Base-by-base conservation (phyloP, 2,888 invertebrate species). In the Odontothrips loti region DNA sequence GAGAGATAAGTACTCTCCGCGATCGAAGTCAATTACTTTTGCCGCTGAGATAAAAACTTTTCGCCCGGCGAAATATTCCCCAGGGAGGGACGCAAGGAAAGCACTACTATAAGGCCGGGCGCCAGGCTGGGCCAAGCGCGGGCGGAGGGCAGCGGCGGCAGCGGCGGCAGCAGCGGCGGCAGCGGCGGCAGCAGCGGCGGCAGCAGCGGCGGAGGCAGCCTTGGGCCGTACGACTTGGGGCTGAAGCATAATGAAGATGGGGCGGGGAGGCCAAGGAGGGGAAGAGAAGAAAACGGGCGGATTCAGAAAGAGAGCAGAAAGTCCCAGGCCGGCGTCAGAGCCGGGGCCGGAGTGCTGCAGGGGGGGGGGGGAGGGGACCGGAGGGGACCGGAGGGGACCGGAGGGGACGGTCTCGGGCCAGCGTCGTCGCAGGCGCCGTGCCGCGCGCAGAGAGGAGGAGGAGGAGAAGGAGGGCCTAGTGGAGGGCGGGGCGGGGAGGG, bases 291-390 rank as follows among this genome's bases (percentile, higher is more conserved):
- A 75, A 75, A 75, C 27, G 68, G 68, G 68, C 6, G 68, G 68
- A 75, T 75, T 75, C 68, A 75, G 68, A 75, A 75, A 75, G 68
- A 75, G 68, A 75, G 68, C 68, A 75, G 68, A 75, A 75, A 75
- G 68, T 75, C 68, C 68, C 68, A 0, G 12, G 68, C 23, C 68
- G 68, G 27, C 68, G 23, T 10, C 9, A 27, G 68, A n/a, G 17
- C 58, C 20, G 58, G 20, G 58, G 11, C 58, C 15, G 6, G 58
- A 43, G 34, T 6, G 34, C 34, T 43, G 34, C 3, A 43, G 34
- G 3, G 34, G 34, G 34, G 34, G 34, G 34, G 6, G 34, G 34
- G 34, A 6, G 34, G 34, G 6, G 34, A 6, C 34, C 34, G 34
- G n/a, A n/a, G n/a, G n/a, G n/a, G n/a, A n/a, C n/a, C 34, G 34